Conservation (phyloP, 2,797 vertebrate species). For the Jordanella pulchra region DNA sequence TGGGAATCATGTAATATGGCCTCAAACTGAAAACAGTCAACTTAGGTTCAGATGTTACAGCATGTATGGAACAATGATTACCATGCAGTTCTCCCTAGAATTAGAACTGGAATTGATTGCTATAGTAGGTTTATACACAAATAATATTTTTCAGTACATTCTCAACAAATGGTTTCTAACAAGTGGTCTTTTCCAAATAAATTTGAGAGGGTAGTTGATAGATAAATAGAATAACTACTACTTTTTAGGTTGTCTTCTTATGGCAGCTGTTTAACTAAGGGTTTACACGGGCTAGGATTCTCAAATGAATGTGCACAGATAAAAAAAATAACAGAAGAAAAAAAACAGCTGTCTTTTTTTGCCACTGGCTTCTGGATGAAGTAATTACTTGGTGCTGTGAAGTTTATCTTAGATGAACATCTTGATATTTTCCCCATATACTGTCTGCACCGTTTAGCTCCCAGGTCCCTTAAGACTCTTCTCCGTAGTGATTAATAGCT, state of each 20-base stretch:
- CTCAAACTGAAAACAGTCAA: neutral
- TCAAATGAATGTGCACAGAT: neutral
- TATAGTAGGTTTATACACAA: neutral
- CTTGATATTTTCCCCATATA: conserved; percentile 40
- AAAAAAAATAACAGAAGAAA: conserved; percentile 33
- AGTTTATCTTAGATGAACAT: conserved; percentile 64
- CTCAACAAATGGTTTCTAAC: neutral
- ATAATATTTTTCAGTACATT: neutral
- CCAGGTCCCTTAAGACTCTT: conserved; percentile 23
- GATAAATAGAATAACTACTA: neutral
- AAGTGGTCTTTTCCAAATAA: neutral
- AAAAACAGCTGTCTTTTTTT: conserved; percentile 32
- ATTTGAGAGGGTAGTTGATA: neutral
- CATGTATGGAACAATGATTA: neutral
- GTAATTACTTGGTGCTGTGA: conserved; percentile 25
- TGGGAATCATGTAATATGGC: neutral
- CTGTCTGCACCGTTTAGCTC: conserved; percentile 31
- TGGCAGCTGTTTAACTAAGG: neutral
- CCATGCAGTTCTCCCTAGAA: neutral
- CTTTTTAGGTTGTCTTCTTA: neutral
- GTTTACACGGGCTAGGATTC: conserved; percentile 11
- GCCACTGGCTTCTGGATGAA: conserved; percentile 43
- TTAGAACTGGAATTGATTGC: neutral
- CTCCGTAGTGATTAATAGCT: conserved; percentile 47
- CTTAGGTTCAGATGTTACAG: neutral